Conservation (phyloP, 2,113 vertebrate genomes). For the Corapipo altera region DNA sequence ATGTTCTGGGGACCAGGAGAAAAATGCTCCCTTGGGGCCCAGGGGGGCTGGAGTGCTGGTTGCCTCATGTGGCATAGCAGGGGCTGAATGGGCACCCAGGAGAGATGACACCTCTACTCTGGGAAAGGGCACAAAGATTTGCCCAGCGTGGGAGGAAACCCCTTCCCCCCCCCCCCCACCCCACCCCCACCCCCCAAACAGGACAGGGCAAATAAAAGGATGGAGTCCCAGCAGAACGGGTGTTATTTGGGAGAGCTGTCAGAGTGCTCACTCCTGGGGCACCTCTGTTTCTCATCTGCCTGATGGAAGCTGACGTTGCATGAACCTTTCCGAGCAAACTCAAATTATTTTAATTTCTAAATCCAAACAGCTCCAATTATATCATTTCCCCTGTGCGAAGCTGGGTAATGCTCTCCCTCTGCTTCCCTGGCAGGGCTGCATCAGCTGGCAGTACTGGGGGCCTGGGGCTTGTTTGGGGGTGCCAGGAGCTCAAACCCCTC, state of each 20-base stretch:
- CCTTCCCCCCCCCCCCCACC: neutral
- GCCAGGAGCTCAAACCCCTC: neutral
- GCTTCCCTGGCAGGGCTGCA: neutral
- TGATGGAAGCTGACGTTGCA: constrained; percentile 68
- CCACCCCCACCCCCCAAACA: neutral
- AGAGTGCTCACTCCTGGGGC: constrained; percentile 17
- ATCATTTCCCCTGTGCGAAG: constrained; percentile 53
- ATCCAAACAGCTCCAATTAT: constrained; percentile 72
- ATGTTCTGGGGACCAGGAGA: neutral
- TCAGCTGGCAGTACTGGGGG: neutral
- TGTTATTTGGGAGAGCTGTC: constrained; percentile 61
- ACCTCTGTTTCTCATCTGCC: constrained; percentile 53
- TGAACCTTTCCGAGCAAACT: constrained; percentile 64
- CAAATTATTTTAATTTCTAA: constrained; percentile 73
- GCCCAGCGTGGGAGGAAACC: neutral
- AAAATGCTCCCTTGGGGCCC: neutral
- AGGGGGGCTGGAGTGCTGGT: fast-evolving
- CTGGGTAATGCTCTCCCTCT: constrained; percentile 44
- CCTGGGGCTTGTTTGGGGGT: neutral
- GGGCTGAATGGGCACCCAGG: neutral
- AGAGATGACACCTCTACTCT: neutral
- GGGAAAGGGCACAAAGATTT: neutral
- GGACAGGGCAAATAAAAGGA: neutral
- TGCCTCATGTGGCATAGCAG: neutral
- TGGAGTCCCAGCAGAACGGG: neutral